Evolutionary conservation across 1,140 invertebrate species (phyloP).

Genomic region (Galleria mellonella): DNA sequence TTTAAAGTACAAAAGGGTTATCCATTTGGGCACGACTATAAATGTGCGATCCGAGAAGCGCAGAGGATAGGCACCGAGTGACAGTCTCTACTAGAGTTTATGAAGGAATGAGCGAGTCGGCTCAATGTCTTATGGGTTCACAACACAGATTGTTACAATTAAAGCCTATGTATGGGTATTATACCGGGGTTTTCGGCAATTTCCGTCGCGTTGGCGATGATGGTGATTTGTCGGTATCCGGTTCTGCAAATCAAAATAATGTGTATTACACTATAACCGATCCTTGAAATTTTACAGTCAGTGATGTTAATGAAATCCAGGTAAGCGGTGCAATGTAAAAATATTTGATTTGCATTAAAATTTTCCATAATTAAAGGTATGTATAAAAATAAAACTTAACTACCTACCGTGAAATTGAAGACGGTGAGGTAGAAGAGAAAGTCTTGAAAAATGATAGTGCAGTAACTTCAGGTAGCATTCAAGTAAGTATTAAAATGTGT

Average conservation of each 20-base stretch:
- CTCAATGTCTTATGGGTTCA: slow-evolving; percentile 59
- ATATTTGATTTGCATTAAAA: too few relatives aligned
- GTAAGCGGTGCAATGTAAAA: too few relatives aligned
- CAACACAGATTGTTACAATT: slow-evolving; percentile 68
- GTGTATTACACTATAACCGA: slow-evolving; percentile 20
- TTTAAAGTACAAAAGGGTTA: slow-evolving; percentile 16
- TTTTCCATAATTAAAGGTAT: too few relatives aligned
- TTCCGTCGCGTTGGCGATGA: slow-evolving; percentile 91
- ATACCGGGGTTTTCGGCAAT: slow-evolving; percentile 96
- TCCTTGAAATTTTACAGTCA: background rate
- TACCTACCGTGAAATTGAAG: slow-evolving; percentile 7
- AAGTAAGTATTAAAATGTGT: too few relatives aligned
- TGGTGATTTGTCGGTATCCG: slow-evolving; percentile 86
- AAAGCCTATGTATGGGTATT: slow-evolving; percentile 75
- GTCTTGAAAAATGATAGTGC: slow-evolving; percentile 6
- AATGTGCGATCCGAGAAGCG: slow-evolving; percentile 42
- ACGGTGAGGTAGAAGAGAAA: slow-evolving; percentile 6
- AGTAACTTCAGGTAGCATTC: background rate
- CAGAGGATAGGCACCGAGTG: slow-evolving; percentile 63
- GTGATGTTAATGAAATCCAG: too few relatives aligned
- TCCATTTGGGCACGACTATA: slow-evolving; percentile 22
- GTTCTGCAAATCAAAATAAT: slow-evolving; percentile 78
- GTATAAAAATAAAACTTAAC: background rate
- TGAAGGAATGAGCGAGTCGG: slow-evolving; percentile 39
- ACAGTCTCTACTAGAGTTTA: slow-evolving; percentile 64